Percentiles rank a stretch among this genome's conserved stretches.
phyloP scores from a whole-genome alignment of 1,140 invertebrate species.

The Pogonomyrmex californicus region DNA sequence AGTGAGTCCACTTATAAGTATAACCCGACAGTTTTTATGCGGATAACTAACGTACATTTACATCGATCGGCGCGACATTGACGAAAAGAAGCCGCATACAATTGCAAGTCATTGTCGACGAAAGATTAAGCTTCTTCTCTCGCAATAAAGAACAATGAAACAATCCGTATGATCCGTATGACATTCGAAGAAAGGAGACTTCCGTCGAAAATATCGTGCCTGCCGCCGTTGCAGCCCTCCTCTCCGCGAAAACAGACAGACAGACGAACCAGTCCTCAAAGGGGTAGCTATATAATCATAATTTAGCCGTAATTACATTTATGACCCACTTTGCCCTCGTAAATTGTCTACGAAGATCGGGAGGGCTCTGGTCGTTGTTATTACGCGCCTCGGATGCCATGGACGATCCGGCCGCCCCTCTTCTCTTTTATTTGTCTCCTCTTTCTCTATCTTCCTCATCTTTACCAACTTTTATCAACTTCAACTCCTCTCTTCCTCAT shows the following conservation, averaged over 20 bases:
- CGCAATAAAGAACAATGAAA: constrained; percentile 43
- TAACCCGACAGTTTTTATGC: constrained; percentile 57
- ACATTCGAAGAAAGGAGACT: constrained; percentile 48
- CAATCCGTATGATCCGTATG: constrained; percentile 17
- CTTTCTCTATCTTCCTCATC: not conserved
- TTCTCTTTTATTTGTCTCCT: constrained; percentile 39
- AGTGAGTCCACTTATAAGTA: constrained; percentile 57
- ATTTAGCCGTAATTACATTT: constrained; percentile 86
- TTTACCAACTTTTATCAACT: too few relatives aligned
- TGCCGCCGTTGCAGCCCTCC: not conserved
- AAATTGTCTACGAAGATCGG: constrained; percentile 83
- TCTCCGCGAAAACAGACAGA: constrained; percentile 32
- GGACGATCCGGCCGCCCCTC: constrained; percentile 54
- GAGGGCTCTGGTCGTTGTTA: constrained; percentile 68
- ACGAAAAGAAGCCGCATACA: constrained; percentile 32
- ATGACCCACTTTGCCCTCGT: constrained; percentile 85
- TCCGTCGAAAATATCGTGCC: constrained; percentile 21
- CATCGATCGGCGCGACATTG: constrained; percentile 46
- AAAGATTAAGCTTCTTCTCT: not conserved
- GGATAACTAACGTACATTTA: constrained; percentile 34
- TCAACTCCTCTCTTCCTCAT: constrained; percentile 7
- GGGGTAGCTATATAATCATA: constrained; percentile 85
- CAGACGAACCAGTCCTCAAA: constrained; percentile 52
- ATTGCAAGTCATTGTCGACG: constrained; percentile 45
- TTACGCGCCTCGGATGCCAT: constrained; percentile 74